Evolutionary conservation across 2,797 vertebrate genomes (phyloP), one percentile per base, ranked within the genome.

Genomic region (Gymnoscopelus braueri): DNA sequence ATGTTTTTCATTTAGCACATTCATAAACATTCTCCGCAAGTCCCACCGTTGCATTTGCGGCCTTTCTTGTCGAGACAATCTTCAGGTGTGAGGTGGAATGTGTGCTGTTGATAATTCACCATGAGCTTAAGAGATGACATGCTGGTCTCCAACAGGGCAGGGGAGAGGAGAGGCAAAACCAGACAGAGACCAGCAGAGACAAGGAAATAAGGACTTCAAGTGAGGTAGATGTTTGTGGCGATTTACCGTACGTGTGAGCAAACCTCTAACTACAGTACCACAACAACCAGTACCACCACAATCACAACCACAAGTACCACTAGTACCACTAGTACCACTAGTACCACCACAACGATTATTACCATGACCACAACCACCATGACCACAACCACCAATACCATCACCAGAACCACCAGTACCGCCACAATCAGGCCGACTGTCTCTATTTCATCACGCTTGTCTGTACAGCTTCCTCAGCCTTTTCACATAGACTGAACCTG

Each of bases 61-160:
- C 51, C 55, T 2, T 7, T 83, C 79, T 69, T 81, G 83, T 83
- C 10, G 63, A 80, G 78, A 80, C 73, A 67, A 6, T 44, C 82
- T 85, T 82, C 67, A 84, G 72, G 69, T 71, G 80, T 73, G 62
- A 50, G 65, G 60, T 67, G 63, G 63, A 81, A 84, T 61, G 82
- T 57, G 76, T 5, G 3, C 62, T 52, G 10, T 19, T 57, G 60
- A 65, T 77, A 77, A 89, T 89, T 85, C 89, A 86, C 64, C 57
- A 50, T 48, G 6, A 3, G 69, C 61, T 73, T 2, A 71, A 70
- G 58, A 71, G 77, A 72, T 79, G 87, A 79, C 76, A 80, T 65
- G 14, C 54, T 67, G 67, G 70, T 67, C 35, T 80, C 56, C 80
- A 23, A 50, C 67, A 71, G 67, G 72, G 72, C 63, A 12, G 60